Conservation (phyloP, 2,888 invertebrate species). For the Drosophila merina region DNA sequence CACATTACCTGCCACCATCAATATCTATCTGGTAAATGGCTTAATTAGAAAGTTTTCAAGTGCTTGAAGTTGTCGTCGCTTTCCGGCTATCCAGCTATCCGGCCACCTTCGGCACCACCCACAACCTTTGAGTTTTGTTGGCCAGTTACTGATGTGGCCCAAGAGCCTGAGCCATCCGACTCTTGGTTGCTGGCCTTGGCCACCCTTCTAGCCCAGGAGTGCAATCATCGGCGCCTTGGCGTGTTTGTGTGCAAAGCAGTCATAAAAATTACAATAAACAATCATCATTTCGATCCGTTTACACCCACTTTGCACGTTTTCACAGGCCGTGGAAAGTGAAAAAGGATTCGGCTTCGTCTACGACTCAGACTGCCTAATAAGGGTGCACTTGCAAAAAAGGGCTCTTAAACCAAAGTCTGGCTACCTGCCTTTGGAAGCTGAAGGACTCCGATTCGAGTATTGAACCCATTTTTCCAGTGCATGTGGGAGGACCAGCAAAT, state of each 20-base stretch:
- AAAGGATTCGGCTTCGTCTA: conserved; percentile 67
- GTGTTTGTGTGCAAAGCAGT: conserved; percentile 80
- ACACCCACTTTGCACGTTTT: conserved; percentile 82
- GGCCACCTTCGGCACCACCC: conserved; percentile 1
- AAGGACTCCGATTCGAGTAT: background rate
- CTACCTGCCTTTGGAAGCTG: background rate
- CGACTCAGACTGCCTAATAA: conserved; percentile 40
- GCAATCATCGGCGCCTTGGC: conserved; percentile 79
- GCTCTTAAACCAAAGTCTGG: no score
- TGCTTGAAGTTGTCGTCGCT: conserved; percentile 41
- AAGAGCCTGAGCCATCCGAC: conserved; percentile 24
- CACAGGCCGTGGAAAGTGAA: conserved; percentile 62
- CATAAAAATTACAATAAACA: conserved; percentile 81
- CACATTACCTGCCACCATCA: conserved; percentile 23
- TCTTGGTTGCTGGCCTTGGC: conserved; percentile 24
- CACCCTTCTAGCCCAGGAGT: conserved; percentile 35
- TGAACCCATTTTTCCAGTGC: background rate
- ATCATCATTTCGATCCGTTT: conserved; percentile 77
- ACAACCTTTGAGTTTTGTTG: conserved; percentile 18
- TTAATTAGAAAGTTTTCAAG: conserved; percentile 72
- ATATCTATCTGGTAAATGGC: conserved; percentile 50
- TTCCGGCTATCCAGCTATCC: conserved; percentile 9
- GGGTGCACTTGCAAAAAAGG: conserved; percentile 17
- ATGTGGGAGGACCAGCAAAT: conserved; percentile 15
- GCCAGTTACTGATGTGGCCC: conserved; percentile 25